These are phyloP conservation scores for Zosterops pallidus DNA, from an alignment of 2,113 vertebrate species.

Conservation along the genomic window DNA sequence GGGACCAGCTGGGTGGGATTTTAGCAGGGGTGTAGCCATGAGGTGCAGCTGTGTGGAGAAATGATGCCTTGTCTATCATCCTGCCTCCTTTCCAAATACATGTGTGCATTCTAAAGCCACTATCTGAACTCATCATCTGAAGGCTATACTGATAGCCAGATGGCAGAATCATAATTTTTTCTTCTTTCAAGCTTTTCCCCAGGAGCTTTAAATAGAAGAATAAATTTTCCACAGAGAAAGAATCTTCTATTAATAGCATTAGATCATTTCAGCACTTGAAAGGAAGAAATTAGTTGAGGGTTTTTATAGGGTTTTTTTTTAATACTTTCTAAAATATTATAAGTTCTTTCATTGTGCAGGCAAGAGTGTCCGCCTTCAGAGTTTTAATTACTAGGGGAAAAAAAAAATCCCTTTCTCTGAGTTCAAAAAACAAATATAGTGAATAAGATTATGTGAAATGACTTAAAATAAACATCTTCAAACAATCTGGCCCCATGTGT, in stretches of 20 bases:
- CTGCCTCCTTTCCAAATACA: constrained; percentile 20
- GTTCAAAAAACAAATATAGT: constrained; percentile 31
- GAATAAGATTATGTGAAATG: constrained; percentile 26
- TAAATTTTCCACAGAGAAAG: constrained; percentile 31
- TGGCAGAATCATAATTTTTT: constrained; percentile 23
- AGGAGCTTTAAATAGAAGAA: constrained; percentile 55
- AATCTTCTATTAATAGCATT: constrained; percentile 56
- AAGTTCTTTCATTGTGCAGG: constrained; percentile 11
- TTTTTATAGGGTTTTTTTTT: not conserved
- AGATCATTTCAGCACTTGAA: constrained; percentile 53
- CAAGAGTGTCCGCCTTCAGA: not conserved
- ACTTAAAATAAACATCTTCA: constrained; percentile 62
- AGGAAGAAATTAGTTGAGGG: constrained; percentile 51
- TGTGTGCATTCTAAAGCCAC: not conserved
- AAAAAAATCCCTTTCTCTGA: not conserved
- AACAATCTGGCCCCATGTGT: constrained; percentile 47
- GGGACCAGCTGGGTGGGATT: not conserved
- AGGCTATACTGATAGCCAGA: constrained; percentile 17
- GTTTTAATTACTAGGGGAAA: constrained; percentile 24
- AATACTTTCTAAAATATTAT: not conserved
- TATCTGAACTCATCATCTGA: constrained; percentile 1
- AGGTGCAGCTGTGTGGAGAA: not conserved
- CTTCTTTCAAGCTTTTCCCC: constrained; percentile 15
- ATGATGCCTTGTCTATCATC: not conserved
- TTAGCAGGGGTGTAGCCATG: not conserved